Percentiles rank a stretch among this genome's conserved stretches.
phyloP scores from a whole-genome alignment of 2,113 vertebrate species.

The Tiliqua scincoides region DNA sequence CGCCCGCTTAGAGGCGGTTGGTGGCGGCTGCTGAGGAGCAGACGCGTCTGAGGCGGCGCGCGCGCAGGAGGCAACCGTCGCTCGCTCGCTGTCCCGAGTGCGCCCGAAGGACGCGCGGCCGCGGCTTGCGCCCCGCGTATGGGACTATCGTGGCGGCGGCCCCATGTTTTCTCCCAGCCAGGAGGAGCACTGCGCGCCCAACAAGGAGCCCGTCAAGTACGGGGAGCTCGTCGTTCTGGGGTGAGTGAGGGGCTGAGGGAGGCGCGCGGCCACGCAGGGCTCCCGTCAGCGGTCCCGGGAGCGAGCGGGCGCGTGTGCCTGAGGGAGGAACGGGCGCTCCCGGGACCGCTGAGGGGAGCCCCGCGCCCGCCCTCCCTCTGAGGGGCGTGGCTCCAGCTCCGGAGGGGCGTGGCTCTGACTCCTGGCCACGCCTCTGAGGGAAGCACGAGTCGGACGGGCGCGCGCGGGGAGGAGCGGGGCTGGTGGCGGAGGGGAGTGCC shows the following conservation, averaged over 20 bases:
- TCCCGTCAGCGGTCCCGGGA: too few relatives aligned
- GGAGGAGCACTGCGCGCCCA: conserved; percentile 90
- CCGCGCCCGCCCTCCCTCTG: too few relatives aligned
- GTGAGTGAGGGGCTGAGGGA: too few relatives aligned
- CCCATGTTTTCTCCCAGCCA: conserved; percentile 93
- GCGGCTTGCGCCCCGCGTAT: background rate
- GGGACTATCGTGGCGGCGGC: conserved; percentile 61
- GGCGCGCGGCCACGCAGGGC: too few relatives aligned
- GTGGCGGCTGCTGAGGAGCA: background rate
- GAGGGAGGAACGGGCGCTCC: too few relatives aligned
- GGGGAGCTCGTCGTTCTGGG: conserved; percentile 94
- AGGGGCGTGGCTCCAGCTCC: too few relatives aligned
- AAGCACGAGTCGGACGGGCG: background rate
- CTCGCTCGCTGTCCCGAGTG: background rate
- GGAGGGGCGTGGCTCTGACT: background rate
- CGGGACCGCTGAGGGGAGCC: too few relatives aligned
- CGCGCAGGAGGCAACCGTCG: background rate
- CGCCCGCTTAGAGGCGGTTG: background rate
- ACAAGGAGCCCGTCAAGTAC: conserved; percentile 94
- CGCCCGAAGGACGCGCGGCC: background rate
- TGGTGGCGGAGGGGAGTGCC: background rate
- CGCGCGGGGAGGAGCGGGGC: background rate
- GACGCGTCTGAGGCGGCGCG: background rate
- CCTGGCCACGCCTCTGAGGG: too few relatives aligned
- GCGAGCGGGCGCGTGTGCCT: background rate